These are phyloP conservation scores for Acanthosepion lycidas DNA, from an alignment of 2,888 invertebrate species.

Conservation along the genomic window DNA sequence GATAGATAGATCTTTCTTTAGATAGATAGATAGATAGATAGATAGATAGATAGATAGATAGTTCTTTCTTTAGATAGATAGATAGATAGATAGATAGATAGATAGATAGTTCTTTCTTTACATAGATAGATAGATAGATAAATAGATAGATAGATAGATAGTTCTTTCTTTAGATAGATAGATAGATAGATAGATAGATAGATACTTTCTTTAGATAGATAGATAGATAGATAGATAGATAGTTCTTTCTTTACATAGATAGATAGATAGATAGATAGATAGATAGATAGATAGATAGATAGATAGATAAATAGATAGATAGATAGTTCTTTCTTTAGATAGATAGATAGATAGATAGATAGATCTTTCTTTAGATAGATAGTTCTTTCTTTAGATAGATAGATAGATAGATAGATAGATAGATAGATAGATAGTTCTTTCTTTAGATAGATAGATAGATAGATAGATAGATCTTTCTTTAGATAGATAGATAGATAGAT, in stretches of 20 bases:
- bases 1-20: not conserved
- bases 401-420: not conserved
- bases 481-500: conserved; percentile 45
- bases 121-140: no score
- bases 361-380: no score
- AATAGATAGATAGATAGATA: conserved; percentile 40
- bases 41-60: conserved; percentile 46
- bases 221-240: not conserved
- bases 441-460: not conserved
- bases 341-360: no score
- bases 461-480: no score
- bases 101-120: no score
- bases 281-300: not conserved
- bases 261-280: no score
- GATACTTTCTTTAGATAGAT: not conserved
- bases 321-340: no score
- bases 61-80: no score
- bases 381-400: not conserved
- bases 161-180: no score
- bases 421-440: not conserved
- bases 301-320: no score
- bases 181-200: not conserved
- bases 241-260: no score
- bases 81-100: conserved; percentile 36
- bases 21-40: conserved; percentile 43